Percentiles rank a stretch among this genome's conserved stretches.
These are phyloP conservation scores for Drosophila paranaensis DNA, from an alignment of 2,888 invertebrate genomes.

Conservation along the genomic window DNA sequence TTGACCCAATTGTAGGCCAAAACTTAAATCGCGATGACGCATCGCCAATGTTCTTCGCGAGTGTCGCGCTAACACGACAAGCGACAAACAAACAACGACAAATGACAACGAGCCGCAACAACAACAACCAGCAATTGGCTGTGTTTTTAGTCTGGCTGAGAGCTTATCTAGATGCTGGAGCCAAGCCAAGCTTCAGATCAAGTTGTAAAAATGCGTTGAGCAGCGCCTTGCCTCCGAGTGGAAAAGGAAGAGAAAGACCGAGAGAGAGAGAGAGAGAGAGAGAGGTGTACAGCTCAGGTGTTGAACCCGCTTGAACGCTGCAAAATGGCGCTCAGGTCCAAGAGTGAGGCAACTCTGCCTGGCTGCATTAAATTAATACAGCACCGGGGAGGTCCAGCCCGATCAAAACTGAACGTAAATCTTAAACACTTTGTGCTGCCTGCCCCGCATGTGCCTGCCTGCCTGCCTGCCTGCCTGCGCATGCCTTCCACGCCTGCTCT, in stretches of 20 bases:
- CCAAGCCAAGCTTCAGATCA: conserved; percentile 60
- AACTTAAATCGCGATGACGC: conserved; percentile 56
- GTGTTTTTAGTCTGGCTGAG: conserved; percentile 19
- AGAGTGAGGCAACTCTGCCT: conserved; percentile 25
- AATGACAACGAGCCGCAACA: conserved; percentile 53
- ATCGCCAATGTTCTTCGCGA: conserved; percentile 41
- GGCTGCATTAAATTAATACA: conserved; percentile 74
- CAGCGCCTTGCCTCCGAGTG: conserved; percentile 52
- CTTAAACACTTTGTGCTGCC: conserved; percentile 68
- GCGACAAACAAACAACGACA: conserved; percentile 46
- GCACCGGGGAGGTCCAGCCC: conserved; percentile 83
- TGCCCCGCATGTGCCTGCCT: conserved; percentile 8
- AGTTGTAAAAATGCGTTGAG: conserved; percentile 71
- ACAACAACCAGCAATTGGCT: conserved; percentile 47
- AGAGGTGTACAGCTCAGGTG: conserved; percentile 42
- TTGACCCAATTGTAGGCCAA: conserved; percentile 67
- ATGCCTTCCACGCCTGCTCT: conserved; percentile 28
- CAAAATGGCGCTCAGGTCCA: conserved; percentile 40
- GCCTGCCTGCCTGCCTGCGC: conserved; percentile 27
- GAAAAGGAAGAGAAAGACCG: not conserved
- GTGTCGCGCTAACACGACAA: conserved; percentile 55
- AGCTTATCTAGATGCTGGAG: conserved; percentile 70
- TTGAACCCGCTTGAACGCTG: conserved; percentile 36
- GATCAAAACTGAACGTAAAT: conserved; percentile 83
- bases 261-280: not conserved